Evolutionary conservation across 1,140 invertebrate species (phyloP).

Genomic region (Drosophila takahashii): DNA sequence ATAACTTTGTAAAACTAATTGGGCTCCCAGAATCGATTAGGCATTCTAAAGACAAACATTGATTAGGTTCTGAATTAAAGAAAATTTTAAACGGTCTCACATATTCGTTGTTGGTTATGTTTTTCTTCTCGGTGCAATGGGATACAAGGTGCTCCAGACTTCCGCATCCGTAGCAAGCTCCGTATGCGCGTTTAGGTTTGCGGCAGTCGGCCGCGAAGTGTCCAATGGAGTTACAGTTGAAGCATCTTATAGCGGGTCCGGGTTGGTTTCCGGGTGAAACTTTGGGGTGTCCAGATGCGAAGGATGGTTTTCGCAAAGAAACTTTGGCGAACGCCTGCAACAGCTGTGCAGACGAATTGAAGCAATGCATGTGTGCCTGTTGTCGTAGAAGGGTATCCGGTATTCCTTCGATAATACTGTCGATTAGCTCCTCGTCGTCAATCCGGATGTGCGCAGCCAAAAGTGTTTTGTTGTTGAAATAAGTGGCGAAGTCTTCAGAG

Average conservation of each 20-base stretch:
- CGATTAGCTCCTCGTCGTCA: too few relatives aligned
- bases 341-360: too few relatives aligned
- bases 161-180: too few relatives aligned
- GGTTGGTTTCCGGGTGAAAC: not conserved
- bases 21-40: conserved; percentile 4
- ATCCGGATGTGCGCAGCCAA: too few relatives aligned
- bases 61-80: not conserved
- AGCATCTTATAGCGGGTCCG: too few relatives aligned
- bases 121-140: conserved; percentile 3
- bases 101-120: not conserved
- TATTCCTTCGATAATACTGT: too few relatives aligned
- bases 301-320: not conserved
- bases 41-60: conserved; percentile 2
- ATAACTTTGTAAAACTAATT: not conserved
- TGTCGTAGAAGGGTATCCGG: too few relatives aligned
- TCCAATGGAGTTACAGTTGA: too few relatives aligned
- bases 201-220: conserved; percentile 2
- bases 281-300: not conserved
- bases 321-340: not conserved
- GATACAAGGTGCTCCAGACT: not conserved
- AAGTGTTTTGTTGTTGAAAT: too few relatives aligned
- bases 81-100: conserved; percentile 2
- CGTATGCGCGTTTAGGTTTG: not conserved
- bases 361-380: too few relatives aligned
- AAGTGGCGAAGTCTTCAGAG: not conserved